Conservation (phyloP, 2,797 vertebrate species). For the Esox masquinongy region DNA sequence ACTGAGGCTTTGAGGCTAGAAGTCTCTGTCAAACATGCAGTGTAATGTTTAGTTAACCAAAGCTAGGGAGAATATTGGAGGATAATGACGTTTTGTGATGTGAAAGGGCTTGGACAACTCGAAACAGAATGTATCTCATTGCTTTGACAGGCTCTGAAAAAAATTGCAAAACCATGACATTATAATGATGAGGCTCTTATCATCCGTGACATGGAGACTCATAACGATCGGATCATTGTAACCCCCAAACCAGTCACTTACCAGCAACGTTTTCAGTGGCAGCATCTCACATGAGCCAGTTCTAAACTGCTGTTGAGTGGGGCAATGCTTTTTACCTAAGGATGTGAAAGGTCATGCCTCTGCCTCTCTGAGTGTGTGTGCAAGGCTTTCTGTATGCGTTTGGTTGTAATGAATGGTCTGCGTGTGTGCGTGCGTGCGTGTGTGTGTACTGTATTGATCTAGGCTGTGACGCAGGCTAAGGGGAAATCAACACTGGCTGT, state of each 20-base stretch:
- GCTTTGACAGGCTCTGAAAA: neutral
- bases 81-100: neutral
- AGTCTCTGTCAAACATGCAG: neutral
- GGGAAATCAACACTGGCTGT: neutral
- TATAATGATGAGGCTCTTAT: neutral
- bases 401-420: neutral
- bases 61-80: neutral
- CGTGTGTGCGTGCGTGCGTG: neutral
- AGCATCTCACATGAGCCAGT: neutral
- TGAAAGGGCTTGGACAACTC: neutral
- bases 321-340: neutral
- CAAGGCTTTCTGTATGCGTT: too few species aligned
- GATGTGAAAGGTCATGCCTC: neutral
- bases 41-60: neutral
- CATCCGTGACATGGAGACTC: neutral
- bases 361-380: neutral
- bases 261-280: neutral
- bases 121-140: neutral
- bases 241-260: neutral
- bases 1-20: slow-evolving; percentile 12
- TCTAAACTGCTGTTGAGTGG: slow-evolving; percentile 8
- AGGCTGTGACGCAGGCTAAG: neutral
- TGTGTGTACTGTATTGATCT: neutral
- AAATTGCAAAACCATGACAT: neutral
- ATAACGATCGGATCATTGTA: neutral